Conservation (phyloP, 2,797 vertebrate species). For the Halcyon leucocephala region DNA sequence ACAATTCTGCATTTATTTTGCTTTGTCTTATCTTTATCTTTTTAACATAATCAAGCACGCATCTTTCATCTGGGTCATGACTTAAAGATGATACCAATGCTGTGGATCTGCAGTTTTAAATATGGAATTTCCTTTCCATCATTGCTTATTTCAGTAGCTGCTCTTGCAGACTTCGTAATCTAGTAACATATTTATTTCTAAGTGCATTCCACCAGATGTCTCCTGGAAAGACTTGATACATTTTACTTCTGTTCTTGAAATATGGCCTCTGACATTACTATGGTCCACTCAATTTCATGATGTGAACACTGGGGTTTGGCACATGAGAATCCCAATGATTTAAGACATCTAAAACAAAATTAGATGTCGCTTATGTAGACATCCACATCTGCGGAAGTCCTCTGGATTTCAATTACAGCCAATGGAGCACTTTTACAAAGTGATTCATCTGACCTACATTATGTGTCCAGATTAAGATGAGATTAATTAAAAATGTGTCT, state of each 20-base stretch:
- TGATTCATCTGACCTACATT: background rate
- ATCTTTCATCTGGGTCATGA: background rate
- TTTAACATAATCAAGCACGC: background rate
- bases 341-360: background rate
- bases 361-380: background rate
- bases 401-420: background rate
- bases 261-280: background rate
- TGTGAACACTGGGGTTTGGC: background rate
- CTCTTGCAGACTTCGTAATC: background rate
- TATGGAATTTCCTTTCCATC: background rate
- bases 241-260: background rate
- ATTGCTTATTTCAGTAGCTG: background rate
- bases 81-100: background rate
- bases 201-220: background rate
- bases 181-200: background rate
- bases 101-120: background rate
- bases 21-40: background rate
- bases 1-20: background rate
- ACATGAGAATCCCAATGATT: background rate
- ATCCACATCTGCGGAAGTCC: background rate
- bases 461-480: background rate
- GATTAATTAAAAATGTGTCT: background rate
- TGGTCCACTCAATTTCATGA: background rate
- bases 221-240: background rate
- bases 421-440: background rate